Conservation (phyloP, 1,140 invertebrate genomes). For the Argopecten irradians region DNA sequence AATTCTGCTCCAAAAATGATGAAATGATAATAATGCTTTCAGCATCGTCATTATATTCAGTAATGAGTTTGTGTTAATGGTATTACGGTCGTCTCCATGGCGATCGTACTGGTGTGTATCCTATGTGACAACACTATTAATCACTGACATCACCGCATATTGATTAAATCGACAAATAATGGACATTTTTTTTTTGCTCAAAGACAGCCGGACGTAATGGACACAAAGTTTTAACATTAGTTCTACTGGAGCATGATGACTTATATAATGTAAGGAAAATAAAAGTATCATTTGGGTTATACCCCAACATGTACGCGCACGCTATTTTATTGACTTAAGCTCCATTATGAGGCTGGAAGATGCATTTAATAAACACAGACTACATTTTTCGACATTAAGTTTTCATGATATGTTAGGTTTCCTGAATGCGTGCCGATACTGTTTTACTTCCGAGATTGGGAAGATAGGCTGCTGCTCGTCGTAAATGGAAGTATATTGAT, state of each 20-base stretch:
- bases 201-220: neutral
- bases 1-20: neutral
- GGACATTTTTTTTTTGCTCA: neutral
- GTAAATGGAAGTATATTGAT: constrained; percentile 5
- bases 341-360: neutral
- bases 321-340: neutral
- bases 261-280: constrained; percentile 1
- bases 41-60: neutral
- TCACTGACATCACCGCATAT: neutral
- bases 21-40: neutral
- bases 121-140: neutral
- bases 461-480: neutral
- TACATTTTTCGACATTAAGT: neutral
- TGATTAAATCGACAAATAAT: neutral
- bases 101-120: neutral
- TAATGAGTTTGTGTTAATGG: neutral
- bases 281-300: neutral
- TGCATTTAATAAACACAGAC: neutral
- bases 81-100: neutral
- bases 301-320: neutral
- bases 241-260: neutral
- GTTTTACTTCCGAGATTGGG: neutral
- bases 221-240: neutral
- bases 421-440: neutral
- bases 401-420: neutral